Conservation (phyloP, 2,888 invertebrate genomes). For the Philopedon plagiatum region DNA sequence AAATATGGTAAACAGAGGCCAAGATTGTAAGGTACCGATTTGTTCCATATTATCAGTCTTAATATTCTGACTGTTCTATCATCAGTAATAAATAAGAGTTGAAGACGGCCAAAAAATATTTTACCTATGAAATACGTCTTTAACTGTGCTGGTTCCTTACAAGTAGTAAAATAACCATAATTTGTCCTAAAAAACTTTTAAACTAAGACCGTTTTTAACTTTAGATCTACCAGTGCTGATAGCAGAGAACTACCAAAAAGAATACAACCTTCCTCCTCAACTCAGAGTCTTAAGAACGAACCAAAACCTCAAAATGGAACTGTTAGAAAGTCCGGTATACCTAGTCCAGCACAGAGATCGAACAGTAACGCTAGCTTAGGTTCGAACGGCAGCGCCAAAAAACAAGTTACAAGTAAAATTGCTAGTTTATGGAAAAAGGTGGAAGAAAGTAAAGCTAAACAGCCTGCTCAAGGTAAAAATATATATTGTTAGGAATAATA, state of each 20-base stretch:
- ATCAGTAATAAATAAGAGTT: no score
- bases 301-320: slow-evolving; percentile 49
- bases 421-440: slow-evolving; percentile 86
- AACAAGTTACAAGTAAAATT: slow-evolving; percentile 84
- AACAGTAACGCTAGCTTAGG: slow-evolving; percentile 72
- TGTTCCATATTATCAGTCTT: no score
- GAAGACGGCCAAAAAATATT: no score
- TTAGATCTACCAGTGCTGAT: slow-evolving; percentile 66
- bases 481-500: no score
- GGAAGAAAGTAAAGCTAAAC: slow-evolving; percentile 76
- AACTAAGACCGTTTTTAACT: no score
- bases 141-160: no score
- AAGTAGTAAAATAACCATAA: no score
- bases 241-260: slow-evolving; percentile 61
- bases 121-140: no score
- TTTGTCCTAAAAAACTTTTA: no score
- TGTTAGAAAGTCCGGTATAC: slow-evolving; percentile 62
- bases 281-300: slow-evolving; percentile 73
- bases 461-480: slow-evolving; percentile 32
- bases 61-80: no score
- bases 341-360: slow-evolving; percentile 60
- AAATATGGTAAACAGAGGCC: no score
- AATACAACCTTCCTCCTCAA: slow-evolving; percentile 72
- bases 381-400: slow-evolving; percentile 69
- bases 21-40: no score